phyloP scores from a whole-genome alignment of 2,113 vertebrate species.

The Cromileptes altivelis region DNA sequence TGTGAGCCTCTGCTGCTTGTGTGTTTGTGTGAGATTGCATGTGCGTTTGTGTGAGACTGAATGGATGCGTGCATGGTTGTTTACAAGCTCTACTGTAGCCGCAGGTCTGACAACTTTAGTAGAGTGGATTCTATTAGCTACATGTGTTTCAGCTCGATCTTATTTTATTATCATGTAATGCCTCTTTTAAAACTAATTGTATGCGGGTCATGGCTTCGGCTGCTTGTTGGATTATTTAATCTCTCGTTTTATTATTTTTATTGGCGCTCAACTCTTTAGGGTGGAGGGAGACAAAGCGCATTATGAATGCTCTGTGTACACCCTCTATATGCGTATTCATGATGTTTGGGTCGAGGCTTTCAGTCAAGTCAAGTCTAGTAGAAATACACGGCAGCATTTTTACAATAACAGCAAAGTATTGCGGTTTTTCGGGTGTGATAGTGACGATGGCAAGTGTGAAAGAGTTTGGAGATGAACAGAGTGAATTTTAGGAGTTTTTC shows the following conservation, averaged over 20 bases:
- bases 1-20: slow-evolving; percentile 47
- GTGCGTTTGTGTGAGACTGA: slow-evolving; percentile 51
- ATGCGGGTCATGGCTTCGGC: slow-evolving; percentile 18
- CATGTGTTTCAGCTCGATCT: slow-evolving; percentile 30
- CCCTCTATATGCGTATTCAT: slow-evolving; percentile 50
- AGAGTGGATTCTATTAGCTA: slow-evolving; percentile 36
- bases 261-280: slow-evolving; percentile 54
- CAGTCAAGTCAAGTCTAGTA: slow-evolving; percentile 23
- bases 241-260: slow-evolving; percentile 55
- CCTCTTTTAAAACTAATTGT: slow-evolving; percentile 50
- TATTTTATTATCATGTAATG: slow-evolving; percentile 34
- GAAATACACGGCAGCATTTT: slow-evolving; percentile 20
- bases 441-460: slow-evolving; percentile 30
- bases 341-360: slow-evolving; percentile 44
- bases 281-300: slow-evolving; percentile 62
- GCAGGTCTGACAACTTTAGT: slow-evolving; percentile 69
- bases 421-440: neutral
- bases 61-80: slow-evolving; percentile 64
- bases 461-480: slow-evolving; percentile 28
- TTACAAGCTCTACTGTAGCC: slow-evolving; percentile 67
- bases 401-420: slow-evolving; percentile 9
- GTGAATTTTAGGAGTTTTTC: slow-evolving; percentile 21
- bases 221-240: slow-evolving; percentile 68
- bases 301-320: slow-evolving; percentile 58
- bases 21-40: slow-evolving; percentile 53